These are phyloP conservation scores for Arrhamphus sclerolepis DNA, from an alignment of 2,797 vertebrate species.

Conservation along the genomic window DNA sequence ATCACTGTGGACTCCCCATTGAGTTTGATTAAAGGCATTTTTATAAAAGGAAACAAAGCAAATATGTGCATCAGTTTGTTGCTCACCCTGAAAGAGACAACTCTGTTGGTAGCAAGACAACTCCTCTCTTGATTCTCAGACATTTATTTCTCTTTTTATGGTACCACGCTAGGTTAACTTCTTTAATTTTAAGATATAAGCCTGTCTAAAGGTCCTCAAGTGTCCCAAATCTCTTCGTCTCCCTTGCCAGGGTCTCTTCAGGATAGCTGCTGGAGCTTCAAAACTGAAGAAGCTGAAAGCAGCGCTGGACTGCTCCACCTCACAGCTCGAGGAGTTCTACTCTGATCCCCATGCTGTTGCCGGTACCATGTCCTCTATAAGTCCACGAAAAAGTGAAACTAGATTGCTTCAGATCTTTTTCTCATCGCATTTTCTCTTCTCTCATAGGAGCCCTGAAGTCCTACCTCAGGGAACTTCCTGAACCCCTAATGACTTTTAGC, in stretches of 20 bases:
- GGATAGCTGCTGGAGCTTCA: conserved; percentile 95
- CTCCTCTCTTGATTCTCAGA: conserved; percentile 23
- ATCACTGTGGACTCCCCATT: conserved; percentile 30
- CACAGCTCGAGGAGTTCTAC: conserved; percentile 96
- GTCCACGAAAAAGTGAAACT: conserved; percentile 10
- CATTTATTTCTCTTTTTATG: conserved; percentile 52
- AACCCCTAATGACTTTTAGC: conserved; percentile 93
- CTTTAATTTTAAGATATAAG: conserved; percentile 48
- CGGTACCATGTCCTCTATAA: conserved; percentile 74
- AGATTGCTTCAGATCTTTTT: conserved; percentile 20
- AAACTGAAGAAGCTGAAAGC: conserved; percentile 98
- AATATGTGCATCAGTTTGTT: conserved; percentile 12
- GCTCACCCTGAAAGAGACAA: conserved; percentile 36
- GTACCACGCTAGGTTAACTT: conserved; percentile 21
- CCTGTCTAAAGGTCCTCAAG: conserved; percentile 13
- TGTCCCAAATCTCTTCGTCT: background rate
- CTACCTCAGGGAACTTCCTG: conserved; percentile 94
- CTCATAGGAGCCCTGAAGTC: conserved; percentile 95
- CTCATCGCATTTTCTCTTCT: conserved; percentile 30
- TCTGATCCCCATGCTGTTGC: conserved; percentile 98
- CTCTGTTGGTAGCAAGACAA: conserved; percentile 15
- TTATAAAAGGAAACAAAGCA: conserved; percentile 39
- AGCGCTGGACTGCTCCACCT: conserved; percentile 95
- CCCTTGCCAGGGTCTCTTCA: conserved; percentile 89
- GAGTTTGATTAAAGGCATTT: conserved; percentile 26